Conservation (phyloP, 2,113 vertebrate species). For the Eubucco bourcierii region DNA sequence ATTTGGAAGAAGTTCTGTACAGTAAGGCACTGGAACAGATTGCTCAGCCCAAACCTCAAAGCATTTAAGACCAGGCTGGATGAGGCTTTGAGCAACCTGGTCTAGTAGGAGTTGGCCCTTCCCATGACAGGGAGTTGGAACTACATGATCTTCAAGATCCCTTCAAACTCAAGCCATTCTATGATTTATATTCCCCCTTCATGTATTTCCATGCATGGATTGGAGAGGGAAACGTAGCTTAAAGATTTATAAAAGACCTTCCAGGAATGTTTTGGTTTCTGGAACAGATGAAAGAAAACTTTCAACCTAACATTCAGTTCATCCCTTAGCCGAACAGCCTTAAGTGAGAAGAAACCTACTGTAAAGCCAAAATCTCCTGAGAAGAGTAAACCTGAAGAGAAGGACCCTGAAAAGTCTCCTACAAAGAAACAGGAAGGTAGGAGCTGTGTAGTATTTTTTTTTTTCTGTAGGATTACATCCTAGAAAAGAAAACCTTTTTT, state of each 20-base stretch:
- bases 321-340: constrained; percentile 83
- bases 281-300: neutral
- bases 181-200: neutral
- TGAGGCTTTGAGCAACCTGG: too few relatives aligned
- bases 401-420: constrained; percentile 94
- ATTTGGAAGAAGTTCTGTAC: too few relatives aligned
- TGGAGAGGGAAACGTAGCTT: accelerated
- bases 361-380: constrained; percentile 96
- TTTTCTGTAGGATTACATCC: accelerated
- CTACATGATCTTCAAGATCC: too few relatives aligned
- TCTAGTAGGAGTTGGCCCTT: too few relatives aligned
- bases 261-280: neutral
- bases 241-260: neutral
- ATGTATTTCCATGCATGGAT: accelerated
- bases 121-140: too few relatives aligned
- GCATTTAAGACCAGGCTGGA: too few relatives aligned
- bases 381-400: constrained; percentile 93
- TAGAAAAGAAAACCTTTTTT: neutral
- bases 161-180: too few relatives aligned
- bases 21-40: too few relatives aligned
- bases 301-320: neutral
- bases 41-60: too few relatives aligned
- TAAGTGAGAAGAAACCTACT: constrained; percentile 94
- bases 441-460: neutral
- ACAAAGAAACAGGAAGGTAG: constrained; percentile 94